Base-by-base conservation (phyloP, 2,888 invertebrate species). In the Arctia plantaginis region DNA sequence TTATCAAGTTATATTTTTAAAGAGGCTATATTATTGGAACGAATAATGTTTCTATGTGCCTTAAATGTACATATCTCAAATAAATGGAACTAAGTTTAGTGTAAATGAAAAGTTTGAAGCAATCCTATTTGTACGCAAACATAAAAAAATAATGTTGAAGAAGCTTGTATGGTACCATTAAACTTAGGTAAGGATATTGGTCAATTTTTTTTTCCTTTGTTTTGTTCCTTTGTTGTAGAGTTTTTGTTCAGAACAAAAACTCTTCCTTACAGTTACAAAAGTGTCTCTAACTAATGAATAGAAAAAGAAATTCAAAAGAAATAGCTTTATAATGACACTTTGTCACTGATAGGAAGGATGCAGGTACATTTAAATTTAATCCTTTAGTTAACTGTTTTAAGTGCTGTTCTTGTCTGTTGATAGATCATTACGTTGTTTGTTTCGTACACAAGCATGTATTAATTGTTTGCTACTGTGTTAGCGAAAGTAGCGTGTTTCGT, bases 371-470 rank as follows among this genome's bases (percentile, higher is more conserved):
- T 15, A 30, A 62, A 30, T 62, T 62, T 30, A 30, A 30, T 30
- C 62, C 18, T 62, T 62, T 30, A 18, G 6, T 1, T 0, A 30
- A 62, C 15, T 4, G 18, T 7, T 30, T 62, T 62, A 62, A 62
- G 62, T 62, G 62, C 18, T 62, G 7, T 30, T 62, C 18, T 62
- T 62, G 62, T 59, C 13, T 59, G 27, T 15, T 27, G 4, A 15
- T 59, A 13, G 27, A 4, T 20, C 66, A 44, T 67, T 47, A 41
- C 67, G 44, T 44, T 67, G 44, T 47, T 67, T 67, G 67, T 67
- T 44, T 67, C 30, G 44, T 30, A 44, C 67, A 30, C 67, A 67
- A 20, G 44, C 30, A 67, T 20, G 67, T 47, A 33, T 67, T 67
- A 67, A 47, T 67, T 47, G 33, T 47, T 18, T 67, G 47, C 47